Evolutionary conservation across 2,888 invertebrate genomes (phyloP).

Genomic region (Nymphalis polychloros): DNA sequence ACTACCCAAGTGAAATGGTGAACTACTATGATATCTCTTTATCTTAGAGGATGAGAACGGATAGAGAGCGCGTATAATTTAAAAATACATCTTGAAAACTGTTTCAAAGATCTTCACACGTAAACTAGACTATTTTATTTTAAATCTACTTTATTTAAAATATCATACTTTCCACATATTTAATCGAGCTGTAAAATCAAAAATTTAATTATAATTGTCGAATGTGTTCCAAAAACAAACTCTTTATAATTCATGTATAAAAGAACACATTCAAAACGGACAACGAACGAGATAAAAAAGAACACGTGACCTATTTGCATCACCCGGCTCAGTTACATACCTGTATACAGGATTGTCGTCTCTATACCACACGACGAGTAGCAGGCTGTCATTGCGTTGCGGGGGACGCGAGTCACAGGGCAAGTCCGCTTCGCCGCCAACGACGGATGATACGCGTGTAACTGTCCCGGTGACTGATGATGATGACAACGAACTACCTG

Average conservation of each 20-base stretch:
- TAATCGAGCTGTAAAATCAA: not conserved
- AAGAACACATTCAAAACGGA: not conserved
- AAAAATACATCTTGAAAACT: slow-evolving; percentile 3
- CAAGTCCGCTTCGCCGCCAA: slow-evolving; percentile 88
- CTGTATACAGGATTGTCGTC: slow-evolving; percentile 95
- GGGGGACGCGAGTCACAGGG: slow-evolving; percentile 93
- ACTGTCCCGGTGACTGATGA: slow-evolving; percentile 77
- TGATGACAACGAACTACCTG: slow-evolving; percentile 54
- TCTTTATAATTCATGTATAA: not conserved
- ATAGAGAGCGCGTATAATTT: slow-evolving; percentile 14
- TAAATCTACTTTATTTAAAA: too few species aligned
- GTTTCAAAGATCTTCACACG: too few species aligned
- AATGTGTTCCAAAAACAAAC: not conserved
- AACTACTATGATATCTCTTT: slow-evolving; percentile 22
- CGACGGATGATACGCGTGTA: slow-evolving; percentile 85
- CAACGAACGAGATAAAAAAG: not conserved
- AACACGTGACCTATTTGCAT: not conserved
- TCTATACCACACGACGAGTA: slow-evolving; percentile 95
- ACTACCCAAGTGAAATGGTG: slow-evolving; percentile 21
- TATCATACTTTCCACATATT: too few species aligned
- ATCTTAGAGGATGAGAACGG: slow-evolving; percentile 18
- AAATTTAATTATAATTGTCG: not conserved
- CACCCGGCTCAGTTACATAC: slow-evolving; percentile 65
- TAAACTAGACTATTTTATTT: too few species aligned
- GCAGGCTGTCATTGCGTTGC: slow-evolving; percentile 88